These are phyloP conservation scores for Silurus lanzhouensis DNA, from an alignment of 2,797 vertebrate species.

Conservation along the genomic window DNA sequence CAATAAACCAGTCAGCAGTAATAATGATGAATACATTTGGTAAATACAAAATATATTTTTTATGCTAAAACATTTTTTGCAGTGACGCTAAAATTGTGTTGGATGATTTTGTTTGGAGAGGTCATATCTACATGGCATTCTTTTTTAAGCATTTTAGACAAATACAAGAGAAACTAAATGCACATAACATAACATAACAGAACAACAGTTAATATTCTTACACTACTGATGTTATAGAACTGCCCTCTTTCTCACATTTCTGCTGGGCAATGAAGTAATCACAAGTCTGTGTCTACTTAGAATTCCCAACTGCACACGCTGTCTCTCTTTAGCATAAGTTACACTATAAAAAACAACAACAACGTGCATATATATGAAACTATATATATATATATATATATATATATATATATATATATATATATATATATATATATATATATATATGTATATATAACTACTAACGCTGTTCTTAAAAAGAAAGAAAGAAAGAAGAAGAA, in stretches of 20 bases:
- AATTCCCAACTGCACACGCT: constrained; percentile 3
- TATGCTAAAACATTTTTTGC: not conserved
- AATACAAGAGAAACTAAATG: not conserved
- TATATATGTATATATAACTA: not conserved
- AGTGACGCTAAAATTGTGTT: not conserved
- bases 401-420: not conserved
- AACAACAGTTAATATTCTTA: not conserved
- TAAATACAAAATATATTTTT: not conserved
- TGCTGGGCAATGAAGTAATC: constrained; percentile 8
- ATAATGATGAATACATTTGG: not conserved
- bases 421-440: not conserved
- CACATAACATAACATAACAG: not conserved
- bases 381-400: not conserved
- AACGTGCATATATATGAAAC: too few species aligned
- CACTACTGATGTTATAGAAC: not conserved
- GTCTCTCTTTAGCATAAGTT: not conserved
- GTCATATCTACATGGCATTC: too few species aligned
- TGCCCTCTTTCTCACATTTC: constrained; percentile 31
- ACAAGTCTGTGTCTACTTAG: constrained; percentile 5
- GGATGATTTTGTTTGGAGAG: not conserved
- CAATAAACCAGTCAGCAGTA: not conserved
- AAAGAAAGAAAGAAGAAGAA: not conserved
- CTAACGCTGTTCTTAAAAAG: not conserved
- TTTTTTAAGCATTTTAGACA: too few species aligned
- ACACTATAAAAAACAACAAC: not conserved